phyloP scores from a whole-genome alignment of 2,797 vertebrate genomes.

The Oryzias dopingdopingensis region DNA sequence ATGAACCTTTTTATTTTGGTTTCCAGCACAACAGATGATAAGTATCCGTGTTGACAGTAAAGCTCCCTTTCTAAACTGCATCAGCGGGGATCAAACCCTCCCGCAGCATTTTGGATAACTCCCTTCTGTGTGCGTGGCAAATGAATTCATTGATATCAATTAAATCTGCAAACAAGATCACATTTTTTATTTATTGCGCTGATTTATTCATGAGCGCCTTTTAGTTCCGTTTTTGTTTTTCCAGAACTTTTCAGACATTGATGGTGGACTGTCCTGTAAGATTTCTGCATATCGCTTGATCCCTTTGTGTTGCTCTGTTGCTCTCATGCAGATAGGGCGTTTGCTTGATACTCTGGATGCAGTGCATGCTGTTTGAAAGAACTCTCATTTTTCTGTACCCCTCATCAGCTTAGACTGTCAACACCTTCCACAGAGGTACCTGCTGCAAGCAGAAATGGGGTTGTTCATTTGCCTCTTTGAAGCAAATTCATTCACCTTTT shows the following conservation, averaged over 20 bases:
- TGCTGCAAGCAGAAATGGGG: constrained; percentile 2
- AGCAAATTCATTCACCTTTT: constrained; percentile 14
- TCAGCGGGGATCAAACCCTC: constrained; percentile 18
- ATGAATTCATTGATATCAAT: constrained; percentile 54
- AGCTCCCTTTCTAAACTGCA: constrained; percentile 11
- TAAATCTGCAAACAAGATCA: constrained; percentile 49
- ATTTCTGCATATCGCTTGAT: constrained; percentile 2
- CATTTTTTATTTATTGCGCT: constrained; percentile 18
- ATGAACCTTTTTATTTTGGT: constrained; percentile 29
- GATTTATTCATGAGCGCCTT: constrained; percentile 43
- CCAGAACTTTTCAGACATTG: constrained; percentile 54
- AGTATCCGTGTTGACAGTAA: constrained; percentile 5
- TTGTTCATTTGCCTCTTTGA: constrained; percentile 7
- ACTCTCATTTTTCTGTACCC: constrained; percentile 13
- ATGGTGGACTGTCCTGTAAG: constrained; percentile 12
- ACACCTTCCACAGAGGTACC: constrained; percentile 6
- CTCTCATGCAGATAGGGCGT: background rate
- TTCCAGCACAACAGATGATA: constrained; percentile 17
- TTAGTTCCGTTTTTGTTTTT: constrained; percentile 23
- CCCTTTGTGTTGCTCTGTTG: background rate
- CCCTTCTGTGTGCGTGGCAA: constrained; percentile 41
- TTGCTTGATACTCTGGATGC: constrained; percentile 22
- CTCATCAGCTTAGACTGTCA: background rate
- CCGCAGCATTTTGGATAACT: constrained; percentile 26
- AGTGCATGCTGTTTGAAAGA: background rate